Base-by-base conservation (phyloP, 2,888 invertebrate genomes). In the Acheta domesticus region DNA sequence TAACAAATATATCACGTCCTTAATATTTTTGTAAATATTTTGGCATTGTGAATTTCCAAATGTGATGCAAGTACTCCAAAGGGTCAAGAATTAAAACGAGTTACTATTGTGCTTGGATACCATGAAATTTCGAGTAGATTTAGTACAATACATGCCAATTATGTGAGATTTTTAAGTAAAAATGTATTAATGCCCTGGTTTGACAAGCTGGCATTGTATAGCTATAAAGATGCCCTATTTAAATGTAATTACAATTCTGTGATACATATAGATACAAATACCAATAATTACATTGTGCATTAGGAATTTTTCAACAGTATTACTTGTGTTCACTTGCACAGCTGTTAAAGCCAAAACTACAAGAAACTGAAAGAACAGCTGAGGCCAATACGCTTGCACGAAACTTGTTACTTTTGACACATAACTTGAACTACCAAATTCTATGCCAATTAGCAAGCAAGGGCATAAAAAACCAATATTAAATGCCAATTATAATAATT, bases 1-100 rank as follows among this genome's bases (percentile, higher is more conserved):
- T 36, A 48, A 48, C 14, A 73, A 78, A 23, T 78, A 23, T n/a
- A 50, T 73, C 48, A 78, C 74, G 74, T n/a, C 74, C 74, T 78
- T 78, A 23, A 78, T 78, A 78, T 78, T 78, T 78, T 78, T 74
- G 74, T 78, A 78, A 78, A 20, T 78, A 77, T 77, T 77, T 77
- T 77, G 73, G 77, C 62, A 62, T 62, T 62, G n/a, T 62, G 62
- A 62, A 62, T 62, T 62, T 62, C 62, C 14, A 62, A 62, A 14
- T 62, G 62, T 62, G 62, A 62, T 62, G 62, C 62, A 62, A 62
- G 62, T 62, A 19, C 62, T 62, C 62, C 62, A 19, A 62, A 62
- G 62, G n/a, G n/a, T 62, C 62, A 62, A 19, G 62, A 62, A 62
- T 62, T 62, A n/a, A 62, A 62, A 62, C 62, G n/a, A 62, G 62